Conservation (phyloP, 2,797 vertebrate genomes). For the Sphenopsis melanotis region DNA sequence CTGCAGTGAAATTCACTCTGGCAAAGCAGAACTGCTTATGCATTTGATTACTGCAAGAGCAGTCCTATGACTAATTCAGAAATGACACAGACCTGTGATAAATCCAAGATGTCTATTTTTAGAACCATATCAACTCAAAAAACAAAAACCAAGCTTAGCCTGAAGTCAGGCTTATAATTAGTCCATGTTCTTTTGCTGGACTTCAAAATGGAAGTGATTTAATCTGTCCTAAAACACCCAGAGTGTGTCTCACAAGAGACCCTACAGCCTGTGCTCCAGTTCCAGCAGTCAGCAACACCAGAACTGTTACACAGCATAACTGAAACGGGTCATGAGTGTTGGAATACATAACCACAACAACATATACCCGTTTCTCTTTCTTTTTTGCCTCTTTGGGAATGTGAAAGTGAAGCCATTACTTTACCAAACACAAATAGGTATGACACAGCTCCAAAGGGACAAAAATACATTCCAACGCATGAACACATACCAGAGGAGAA, state of each 20-base stretch:
- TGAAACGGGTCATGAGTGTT: neutral
- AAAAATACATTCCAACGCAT: neutral
- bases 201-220: neutral
- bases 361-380: neutral
- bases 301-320: neutral
- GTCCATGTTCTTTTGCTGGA: neutral
- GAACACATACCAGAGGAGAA: neutral
- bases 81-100: neutral
- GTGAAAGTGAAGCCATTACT: neutral
- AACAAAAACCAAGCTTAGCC: neutral
- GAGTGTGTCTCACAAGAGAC: neutral
- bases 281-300: neutral
- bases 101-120: neutral
- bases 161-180: neutral
- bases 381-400: rapidly evolving
- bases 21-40: neutral
- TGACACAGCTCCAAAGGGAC: neutral
- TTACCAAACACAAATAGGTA: neutral
- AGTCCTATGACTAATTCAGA: neutral
- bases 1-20: neutral
- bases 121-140: neutral
- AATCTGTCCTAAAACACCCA: neutral
- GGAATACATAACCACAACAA: neutral
- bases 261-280: neutral
- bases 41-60: neutral